Conservation (phyloP, 2,888 invertebrate genomes). For the Caenorhabditis japonica region DNA sequence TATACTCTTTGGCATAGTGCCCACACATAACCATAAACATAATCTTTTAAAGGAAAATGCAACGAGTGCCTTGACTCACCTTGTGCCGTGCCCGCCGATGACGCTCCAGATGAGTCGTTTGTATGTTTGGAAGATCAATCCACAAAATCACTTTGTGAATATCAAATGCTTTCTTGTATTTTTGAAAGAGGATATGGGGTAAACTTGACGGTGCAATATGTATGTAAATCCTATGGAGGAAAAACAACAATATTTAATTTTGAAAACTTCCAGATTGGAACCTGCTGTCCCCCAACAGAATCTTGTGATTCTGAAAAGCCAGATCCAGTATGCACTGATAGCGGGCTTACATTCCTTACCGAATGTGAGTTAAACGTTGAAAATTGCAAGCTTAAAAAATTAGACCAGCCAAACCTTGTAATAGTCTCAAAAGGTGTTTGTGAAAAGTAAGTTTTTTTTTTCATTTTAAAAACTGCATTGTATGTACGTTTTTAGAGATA, state of each 20-base stretch:
- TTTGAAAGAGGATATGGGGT: slow-evolving; percentile 70
- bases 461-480: background rate
- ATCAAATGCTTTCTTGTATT: slow-evolving; percentile 73
- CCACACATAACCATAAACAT: background rate
- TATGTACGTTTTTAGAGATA: no score
- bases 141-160: slow-evolving; percentile 72
- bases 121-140: slow-evolving; percentile 71
- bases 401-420: slow-evolving; percentile 53
- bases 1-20: no score
- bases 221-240: no score
- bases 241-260: no score
- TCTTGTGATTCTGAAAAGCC: slow-evolving; percentile 57
- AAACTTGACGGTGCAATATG: slow-evolving; percentile 72
- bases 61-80: slow-evolving; percentile 66
- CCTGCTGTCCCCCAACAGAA: slow-evolving; percentile 64
- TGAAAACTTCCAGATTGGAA: slow-evolving; percentile 44
- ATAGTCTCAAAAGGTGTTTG: slow-evolving; percentile 42
- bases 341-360: slow-evolving; percentile 65
- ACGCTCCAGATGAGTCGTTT: slow-evolving; percentile 68
- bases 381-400: slow-evolving; percentile 56
- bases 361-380: slow-evolving; percentile 58
- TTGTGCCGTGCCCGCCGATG: slow-evolving; percentile 62
- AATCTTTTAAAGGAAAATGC: slow-evolving; percentile 64
- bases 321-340: slow-evolving; percentile 68
- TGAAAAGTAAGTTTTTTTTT: slow-evolving; percentile 20